Base-by-base conservation (phyloP, 2,113 vertebrate genomes). In the Malurus elegans region DNA sequence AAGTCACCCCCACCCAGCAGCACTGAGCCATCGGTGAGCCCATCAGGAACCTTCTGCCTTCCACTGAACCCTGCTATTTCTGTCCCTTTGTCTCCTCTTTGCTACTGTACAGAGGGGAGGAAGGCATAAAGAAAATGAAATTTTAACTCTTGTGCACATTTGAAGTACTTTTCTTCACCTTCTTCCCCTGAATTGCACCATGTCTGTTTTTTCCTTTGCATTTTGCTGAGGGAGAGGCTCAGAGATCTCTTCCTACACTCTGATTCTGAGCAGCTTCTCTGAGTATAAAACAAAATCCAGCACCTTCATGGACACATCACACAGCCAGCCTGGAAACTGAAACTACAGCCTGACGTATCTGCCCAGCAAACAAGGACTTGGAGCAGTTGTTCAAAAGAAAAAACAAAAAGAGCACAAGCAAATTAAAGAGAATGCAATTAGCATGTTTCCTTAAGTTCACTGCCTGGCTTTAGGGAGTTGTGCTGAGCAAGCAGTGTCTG, bases 1-100 rank as follows among this genome's bases (percentile, higher is more conserved):
- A 5, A 80, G 10, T 61, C 40, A 9, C 53, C 70, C 44, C 53
- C 28, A 2, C 34, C 51, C 45, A 95, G 95, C 95, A 92, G 62
- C 92, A 82, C 92, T 88, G 94, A 95, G 93, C 93, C 94, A 69
- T 79, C 14, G 71, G 81, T 93, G 92, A 97, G 92, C 90, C 91
- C 81, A 23, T 57, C 66, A 15, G 79, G 90, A 94, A 44, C 88
- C 67, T 71, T 64, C 90, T 92, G 85, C 86, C 91, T 95, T 93
- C 83, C 84, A 45, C 18, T 87, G 85, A 84, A 71, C 64, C 83
- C 85, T 88, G 61, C 93, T 72, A 25, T 54, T 89, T 78, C 69
- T 83, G 83, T 86, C 38, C 87, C 74, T 78, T 72, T 78, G 26
- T 88, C 73, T 93, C 53, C 75, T 93, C 81, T 92, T 88, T 48